A percentile compares a stretch with the other conserved stretches of the same genome.
These are phyloP conservation scores for Etheostoma cragini DNA, from an alignment of 2,113 vertebrate genomes.

Conservation along the genomic window DNA sequence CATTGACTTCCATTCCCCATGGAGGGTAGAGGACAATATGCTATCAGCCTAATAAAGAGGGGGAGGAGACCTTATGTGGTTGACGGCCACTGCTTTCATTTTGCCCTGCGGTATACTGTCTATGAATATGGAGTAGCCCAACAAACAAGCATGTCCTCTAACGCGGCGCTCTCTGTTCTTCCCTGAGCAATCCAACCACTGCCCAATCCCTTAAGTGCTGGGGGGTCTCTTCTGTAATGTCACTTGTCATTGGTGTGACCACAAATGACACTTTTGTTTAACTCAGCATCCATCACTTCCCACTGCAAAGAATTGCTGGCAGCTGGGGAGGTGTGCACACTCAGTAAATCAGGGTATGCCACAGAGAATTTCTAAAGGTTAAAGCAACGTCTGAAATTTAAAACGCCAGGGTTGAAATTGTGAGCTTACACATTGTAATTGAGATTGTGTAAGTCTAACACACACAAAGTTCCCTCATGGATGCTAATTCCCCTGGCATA, in stretches of 20 bases:
- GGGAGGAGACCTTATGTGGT: conserved; percentile 42
- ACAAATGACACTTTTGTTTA: conserved; percentile 71
- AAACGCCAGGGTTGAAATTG: conserved; percentile 7
- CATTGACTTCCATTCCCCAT: conserved; percentile 50
- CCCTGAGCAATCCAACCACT: conserved; percentile 47
- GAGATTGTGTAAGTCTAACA: conserved; percentile 3
- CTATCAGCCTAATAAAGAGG: conserved; percentile 73
- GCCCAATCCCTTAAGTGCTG: conserved; percentile 79
- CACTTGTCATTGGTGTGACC: conserved; percentile 79
- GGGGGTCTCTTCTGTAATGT: conserved; percentile 60
- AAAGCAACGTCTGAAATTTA: conserved; percentile 15
- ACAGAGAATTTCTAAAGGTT: conserved; percentile 9
- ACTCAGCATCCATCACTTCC: conserved; percentile 60
- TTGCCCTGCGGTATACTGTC: conserved; percentile 59
- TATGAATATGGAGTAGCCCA: conserved; percentile 73
- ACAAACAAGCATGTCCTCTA: conserved; percentile 71
- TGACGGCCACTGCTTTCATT: conserved; percentile 59
- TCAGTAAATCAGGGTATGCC: background rate
- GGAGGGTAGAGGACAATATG: conserved; percentile 65
- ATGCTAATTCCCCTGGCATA: conserved; percentile 23
- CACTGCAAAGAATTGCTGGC: conserved; percentile 14
- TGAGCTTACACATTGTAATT: background rate
- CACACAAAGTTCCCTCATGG: background rate
- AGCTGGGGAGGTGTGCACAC: background rate
- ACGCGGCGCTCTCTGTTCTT: conserved; percentile 50